Conservation (phyloP, 1,140 invertebrate species). For the Asbolus verrucosus region DNA sequence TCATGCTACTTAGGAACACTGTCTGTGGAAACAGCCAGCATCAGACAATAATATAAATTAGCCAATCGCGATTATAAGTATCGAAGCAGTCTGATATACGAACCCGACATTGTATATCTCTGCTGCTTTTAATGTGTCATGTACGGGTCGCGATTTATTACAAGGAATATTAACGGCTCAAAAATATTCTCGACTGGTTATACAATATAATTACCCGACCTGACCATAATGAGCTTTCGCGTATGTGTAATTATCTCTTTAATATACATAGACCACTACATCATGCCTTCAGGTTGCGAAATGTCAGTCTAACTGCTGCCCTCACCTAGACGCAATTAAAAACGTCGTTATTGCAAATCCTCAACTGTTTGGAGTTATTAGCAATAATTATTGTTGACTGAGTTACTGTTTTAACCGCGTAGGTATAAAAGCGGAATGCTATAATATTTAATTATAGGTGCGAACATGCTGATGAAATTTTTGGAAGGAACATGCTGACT, state of each 20-base stretch:
- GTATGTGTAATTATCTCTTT: slow-evolving; percentile 42
- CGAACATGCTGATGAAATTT: slow-evolving; percentile 28
- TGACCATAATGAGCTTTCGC: slow-evolving; percentile 42
- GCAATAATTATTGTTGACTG: neutral
- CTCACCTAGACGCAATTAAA: slow-evolving; percentile 21
- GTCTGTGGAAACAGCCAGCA: slow-evolving; percentile 1
- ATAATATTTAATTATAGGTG: slow-evolving; percentile 33
- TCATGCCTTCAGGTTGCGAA: slow-evolving; percentile 23
- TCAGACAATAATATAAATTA: slow-evolving; percentile 57
- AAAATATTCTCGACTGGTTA: slow-evolving; percentile 42
- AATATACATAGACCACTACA: slow-evolving; percentile 39
- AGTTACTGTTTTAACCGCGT: slow-evolving; percentile 8
- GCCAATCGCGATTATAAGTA: slow-evolving; percentile 56
- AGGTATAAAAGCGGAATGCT: neutral
- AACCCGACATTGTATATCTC: slow-evolving; percentile 50
- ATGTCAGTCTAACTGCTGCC: slow-evolving; percentile 11
- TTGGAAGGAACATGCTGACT: slow-evolving; percentile 29
- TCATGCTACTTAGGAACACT: neutral
- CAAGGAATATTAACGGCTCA: slow-evolving; percentile 50
- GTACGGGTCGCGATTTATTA: slow-evolving; percentile 55
- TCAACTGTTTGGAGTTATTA: neutral
- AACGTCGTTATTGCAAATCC: slow-evolving; percentile 22
- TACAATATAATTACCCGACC: slow-evolving; percentile 42
- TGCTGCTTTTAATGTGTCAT: slow-evolving; percentile 57
- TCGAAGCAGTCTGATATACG: slow-evolving; percentile 49